Evolutionary conservation across 2,113 vertebrate genomes (phyloP).

Genomic region (Chionomys nivalis): DNA sequence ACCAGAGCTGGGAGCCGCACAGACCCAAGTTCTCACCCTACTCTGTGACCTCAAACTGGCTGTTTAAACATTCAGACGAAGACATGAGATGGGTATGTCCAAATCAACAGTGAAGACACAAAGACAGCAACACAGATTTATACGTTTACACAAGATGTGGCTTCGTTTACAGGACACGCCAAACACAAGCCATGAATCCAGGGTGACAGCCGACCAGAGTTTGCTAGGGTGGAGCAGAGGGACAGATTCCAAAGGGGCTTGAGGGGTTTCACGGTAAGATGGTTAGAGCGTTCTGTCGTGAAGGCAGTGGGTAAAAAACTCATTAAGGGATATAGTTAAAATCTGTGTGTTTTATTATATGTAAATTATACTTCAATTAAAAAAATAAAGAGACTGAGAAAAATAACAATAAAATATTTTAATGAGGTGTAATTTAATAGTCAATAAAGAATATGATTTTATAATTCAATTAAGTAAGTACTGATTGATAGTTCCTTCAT

Average conservation of each 20-base stretch:
- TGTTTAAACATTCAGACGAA: not conserved
- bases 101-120: not conserved
- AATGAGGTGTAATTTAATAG: conserved; percentile 60
- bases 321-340: conserved; percentile 53
- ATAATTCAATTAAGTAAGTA: conserved; percentile 63
- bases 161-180: not conserved
- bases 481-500: conserved; percentile 59
- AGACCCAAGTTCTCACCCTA: not conserved
- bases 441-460: conserved; percentile 68
- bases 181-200: not conserved
- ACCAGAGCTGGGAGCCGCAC: not conserved
- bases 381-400: conserved; percentile 47
- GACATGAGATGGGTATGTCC: not conserved
- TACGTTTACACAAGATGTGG: not conserved
- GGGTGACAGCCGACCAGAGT: fast-evolving
- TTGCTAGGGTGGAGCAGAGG: fast-evolving
- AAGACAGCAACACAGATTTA: not conserved
- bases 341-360: conserved; percentile 58
- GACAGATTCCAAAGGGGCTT: not conserved
- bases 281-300: conserved; percentile 40
- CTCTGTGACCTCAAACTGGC: not conserved
- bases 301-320: conserved; percentile 54
- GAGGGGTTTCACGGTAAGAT: not conserved
- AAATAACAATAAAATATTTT: conserved; percentile 65
- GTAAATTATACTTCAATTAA: conserved; percentile 68